Conservation (phyloP, 2,888 invertebrate genomes). For the Amphipyra berbera region DNA sequence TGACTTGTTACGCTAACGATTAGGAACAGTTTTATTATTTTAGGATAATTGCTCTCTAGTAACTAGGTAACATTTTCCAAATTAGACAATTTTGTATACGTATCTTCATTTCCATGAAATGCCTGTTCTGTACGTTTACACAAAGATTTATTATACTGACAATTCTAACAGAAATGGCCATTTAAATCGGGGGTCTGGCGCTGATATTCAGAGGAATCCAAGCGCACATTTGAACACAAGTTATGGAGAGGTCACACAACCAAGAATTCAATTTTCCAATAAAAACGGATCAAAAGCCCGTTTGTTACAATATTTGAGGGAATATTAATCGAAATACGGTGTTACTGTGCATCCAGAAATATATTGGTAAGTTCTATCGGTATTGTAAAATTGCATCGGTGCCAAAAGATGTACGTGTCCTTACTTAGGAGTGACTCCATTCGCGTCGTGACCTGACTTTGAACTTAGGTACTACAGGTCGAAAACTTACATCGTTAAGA, state of each 20-base stretch:
- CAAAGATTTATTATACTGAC: not conserved
- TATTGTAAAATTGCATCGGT: constrained; percentile 22
- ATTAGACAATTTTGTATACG: not conserved
- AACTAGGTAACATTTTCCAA: not conserved
- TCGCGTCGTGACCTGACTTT: not conserved
- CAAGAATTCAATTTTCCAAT: constrained; percentile 43
- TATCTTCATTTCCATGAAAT: constrained; percentile 7
- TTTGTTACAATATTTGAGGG: constrained; percentile 34
- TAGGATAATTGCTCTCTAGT: constrained; percentile 9
- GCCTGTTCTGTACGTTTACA: not conserved
- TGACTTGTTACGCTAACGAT: not conserved
- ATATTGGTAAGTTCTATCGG: constrained; percentile 24
- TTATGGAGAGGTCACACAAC: constrained; percentile 40
- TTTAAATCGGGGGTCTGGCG: constrained; percentile 15
- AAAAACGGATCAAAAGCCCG: constrained; percentile 31
- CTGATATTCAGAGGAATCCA: constrained; percentile 36
- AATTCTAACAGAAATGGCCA: constrained; percentile 10
- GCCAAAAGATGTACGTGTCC: constrained; percentile 43
- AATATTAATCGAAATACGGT: constrained; percentile 35
- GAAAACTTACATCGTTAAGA: constrained; percentile 16
- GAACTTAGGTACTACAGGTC: constrained; percentile 6
- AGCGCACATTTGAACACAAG: constrained; percentile 45
- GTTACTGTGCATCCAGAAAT: constrained; percentile 26
- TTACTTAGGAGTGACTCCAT: constrained; percentile 25
- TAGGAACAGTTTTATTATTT: constrained; percentile 10